Evolutionary conservation across 1,140 invertebrate genomes (phyloP).

Genomic region (Eulimnadia texana): DNA sequence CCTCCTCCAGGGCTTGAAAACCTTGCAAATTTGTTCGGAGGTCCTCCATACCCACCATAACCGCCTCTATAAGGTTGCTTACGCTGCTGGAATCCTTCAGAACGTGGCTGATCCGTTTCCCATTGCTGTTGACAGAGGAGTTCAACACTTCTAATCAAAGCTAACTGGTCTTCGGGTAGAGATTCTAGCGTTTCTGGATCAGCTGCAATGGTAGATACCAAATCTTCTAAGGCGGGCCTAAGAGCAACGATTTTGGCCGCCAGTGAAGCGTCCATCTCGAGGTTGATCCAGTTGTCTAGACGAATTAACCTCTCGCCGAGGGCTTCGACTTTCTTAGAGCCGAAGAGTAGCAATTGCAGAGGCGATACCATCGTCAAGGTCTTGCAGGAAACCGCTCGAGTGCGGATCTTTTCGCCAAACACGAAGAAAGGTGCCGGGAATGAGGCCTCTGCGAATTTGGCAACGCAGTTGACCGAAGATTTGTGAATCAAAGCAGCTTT

Average conservation of each 20-base stretch:
- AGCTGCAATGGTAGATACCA: constrained; percentile 59
- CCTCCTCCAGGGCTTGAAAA: too few species aligned
- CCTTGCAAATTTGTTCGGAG: too few species aligned
- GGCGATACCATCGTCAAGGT: constrained; percentile 94
- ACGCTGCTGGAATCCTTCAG: too few species aligned
- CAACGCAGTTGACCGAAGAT: constrained; percentile 89
- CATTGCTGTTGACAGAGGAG: constrained; percentile 39
- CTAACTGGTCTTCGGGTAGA: constrained; percentile 21
- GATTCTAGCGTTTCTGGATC: constrained; percentile 46
- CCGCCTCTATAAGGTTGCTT: too few species aligned
- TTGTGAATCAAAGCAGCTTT: constrained; percentile 90
- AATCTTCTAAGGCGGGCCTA: constrained; percentile 67
- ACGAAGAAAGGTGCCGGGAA: constrained; percentile 94
- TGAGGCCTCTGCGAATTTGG: constrained; percentile 45
- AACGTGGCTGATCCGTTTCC: neutral
- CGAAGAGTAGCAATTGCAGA: constrained; percentile 83
- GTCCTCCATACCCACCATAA: too few species aligned
- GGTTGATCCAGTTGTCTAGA: constrained; percentile 83
- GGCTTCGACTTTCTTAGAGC: constrained; percentile 65
- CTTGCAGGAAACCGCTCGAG: constrained; percentile 89
- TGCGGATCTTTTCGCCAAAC: constrained; percentile 95
- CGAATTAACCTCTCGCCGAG: constrained; percentile 39
- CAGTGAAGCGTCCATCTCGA: constrained; percentile 59
- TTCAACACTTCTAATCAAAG: constrained; percentile 31
- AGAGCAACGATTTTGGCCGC: constrained; percentile 72